phyloP scores from a whole-genome alignment of 2,888 invertebrate species.

The Lasioglossum vierecki region DNA sequence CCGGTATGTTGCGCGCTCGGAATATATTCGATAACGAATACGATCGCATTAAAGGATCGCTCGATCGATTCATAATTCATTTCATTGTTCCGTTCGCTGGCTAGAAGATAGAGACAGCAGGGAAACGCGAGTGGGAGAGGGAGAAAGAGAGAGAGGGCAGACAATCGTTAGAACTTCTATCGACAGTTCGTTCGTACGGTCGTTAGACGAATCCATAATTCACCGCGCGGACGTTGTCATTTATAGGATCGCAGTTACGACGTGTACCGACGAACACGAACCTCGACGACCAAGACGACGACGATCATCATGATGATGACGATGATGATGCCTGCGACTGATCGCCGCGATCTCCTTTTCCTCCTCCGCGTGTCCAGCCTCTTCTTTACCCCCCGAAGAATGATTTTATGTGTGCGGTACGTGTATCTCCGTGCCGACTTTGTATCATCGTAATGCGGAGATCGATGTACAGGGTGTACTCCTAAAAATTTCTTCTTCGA shows the following conservation, averaged over 20 bases:
- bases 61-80: constrained; percentile 62
- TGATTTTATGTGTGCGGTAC: constrained; percentile 54
- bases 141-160: neutral
- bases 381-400: constrained; percentile 40
- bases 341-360: constrained; percentile 55
- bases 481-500: neutral
- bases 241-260: constrained; percentile 35
- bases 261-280: constrained; percentile 24
- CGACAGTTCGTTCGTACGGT: constrained; percentile 21
- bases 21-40: constrained; percentile 57
- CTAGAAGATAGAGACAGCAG: neutral
- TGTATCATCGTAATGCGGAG: constrained; percentile 54
- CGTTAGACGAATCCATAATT: constrained; percentile 58
- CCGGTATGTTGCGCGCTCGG: constrained; percentile 30
- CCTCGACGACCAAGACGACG: constrained; percentile 30
- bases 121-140: neutral
- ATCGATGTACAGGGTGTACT: constrained; percentile 59
- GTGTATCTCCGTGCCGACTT: constrained; percentile 57
- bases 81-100: constrained; percentile 48
- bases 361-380: constrained; percentile 21
- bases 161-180: constrained; percentile 29
- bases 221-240: constrained; percentile 48
- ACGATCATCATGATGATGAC: constrained; percentile 45
- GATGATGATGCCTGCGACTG: constrained; percentile 49
- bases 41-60: constrained; percentile 56